Percentiles rank a stretch among this genome's conserved stretches.
Evolutionary conservation across 2,113 vertebrate genomes (phyloP).

Genomic region (zebrafish (Danio rerio)): DNA sequence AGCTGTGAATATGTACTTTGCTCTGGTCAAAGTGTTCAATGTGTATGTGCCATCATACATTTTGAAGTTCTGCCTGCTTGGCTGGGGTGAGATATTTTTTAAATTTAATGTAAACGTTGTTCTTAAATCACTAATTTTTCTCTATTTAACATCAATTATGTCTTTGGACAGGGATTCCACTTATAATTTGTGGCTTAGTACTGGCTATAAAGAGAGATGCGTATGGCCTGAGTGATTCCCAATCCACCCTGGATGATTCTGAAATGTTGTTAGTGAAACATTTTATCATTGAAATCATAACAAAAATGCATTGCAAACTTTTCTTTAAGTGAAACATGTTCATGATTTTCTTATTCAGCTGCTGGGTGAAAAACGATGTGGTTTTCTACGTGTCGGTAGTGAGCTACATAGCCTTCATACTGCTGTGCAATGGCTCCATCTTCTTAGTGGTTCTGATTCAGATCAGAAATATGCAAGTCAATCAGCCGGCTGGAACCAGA

Average conservation of each 20-base stretch:
- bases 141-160: background rate
- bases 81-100: constrained; percentile 84
- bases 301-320: background rate
- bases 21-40: constrained; percentile 91
- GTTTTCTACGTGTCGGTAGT: constrained; percentile 85
- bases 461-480: constrained; percentile 78
- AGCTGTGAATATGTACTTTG: constrained; percentile 88
- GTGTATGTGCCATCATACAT: constrained; percentile 87
- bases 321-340: background rate
- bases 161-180: constrained; percentile 81
- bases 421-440: constrained; percentile 82
- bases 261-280: constrained; percentile 66
- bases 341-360: constrained; percentile 72
- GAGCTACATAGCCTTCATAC: constrained; percentile 81
- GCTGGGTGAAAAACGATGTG: constrained; percentile 83
- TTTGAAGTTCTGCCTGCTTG: constrained; percentile 85
- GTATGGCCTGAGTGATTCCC: constrained; percentile 70
- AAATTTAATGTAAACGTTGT: background rate
- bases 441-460: constrained; percentile 87
- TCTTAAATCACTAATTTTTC: background rate
- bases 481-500: constrained; percentile 70
- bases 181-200: constrained; percentile 77
- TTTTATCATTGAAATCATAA: background rate
- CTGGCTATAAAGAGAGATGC: constrained; percentile 78
- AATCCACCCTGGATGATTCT: constrained; percentile 61